Evolutionary conservation across 2,888 invertebrate genomes (phyloP), one percentile per base, ranked within the genome.

Genomic region (Merodon equestris): DNA sequence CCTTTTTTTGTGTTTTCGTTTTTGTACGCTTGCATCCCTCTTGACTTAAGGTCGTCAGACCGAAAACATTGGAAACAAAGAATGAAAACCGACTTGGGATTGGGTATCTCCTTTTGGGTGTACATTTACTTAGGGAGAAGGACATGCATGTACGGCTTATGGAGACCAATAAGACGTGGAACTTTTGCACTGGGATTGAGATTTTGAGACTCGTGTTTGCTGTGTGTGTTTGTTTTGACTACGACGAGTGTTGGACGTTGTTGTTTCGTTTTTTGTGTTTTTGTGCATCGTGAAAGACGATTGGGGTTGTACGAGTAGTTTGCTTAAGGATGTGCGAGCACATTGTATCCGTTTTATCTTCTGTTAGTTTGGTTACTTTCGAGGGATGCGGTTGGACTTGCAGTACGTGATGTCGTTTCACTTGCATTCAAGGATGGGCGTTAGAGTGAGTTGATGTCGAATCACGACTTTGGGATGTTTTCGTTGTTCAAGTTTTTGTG

Each of bases 181-280:
- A 48, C 54, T 45, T 51, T 75, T 70, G 63, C 61, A 64, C 27
- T 27, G 27, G 27, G 27, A 7, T 27, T 7, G 7, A 7, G 27
- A 7, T 7, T 27, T 2, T 4, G 7, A 7, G 27, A 27, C 27
- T 27, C 27, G 3, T 27, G 27, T 27, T 27, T 2, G 27, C 7
- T 27, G 27, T 2, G 27, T 27, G 53, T 71, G 54, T 67, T 66
- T 73, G 34, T 38, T 57, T 64, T 40, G 44, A 71, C 34, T 53
- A 48, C 50, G 48, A 64, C 13, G 64, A 76, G 71, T 76, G 51
- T 54, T 61, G 61, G 50, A 67, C 54, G 70, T 70, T 53, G 44
- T 58, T 15, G 51, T 68, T 56, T 53, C 27, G 27, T 27, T 27
- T 27, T 27, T 27, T 27, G 27, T 27, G 27, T 7, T 27, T 7